These are phyloP conservation scores for Sciurus niger DNA, from an alignment of 2,113 vertebrate genomes.

Conservation along the genomic window DNA sequence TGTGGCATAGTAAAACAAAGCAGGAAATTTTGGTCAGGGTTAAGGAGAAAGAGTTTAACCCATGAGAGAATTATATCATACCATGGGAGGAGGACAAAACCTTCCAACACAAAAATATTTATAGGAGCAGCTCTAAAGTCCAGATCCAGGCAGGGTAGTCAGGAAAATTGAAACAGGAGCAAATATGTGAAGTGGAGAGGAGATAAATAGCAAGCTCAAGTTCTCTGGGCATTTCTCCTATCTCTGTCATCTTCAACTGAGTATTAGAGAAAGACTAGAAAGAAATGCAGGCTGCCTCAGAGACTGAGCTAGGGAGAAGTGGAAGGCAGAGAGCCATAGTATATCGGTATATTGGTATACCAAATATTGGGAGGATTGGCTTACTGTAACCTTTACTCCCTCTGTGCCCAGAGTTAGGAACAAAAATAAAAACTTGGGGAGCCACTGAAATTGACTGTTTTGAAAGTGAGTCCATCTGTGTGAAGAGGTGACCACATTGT, in stretches of 20 bases:
- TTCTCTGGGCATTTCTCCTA: not conserved
- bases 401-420: not conserved
- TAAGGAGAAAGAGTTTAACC: not conserved
- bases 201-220: not conserved
- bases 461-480: not conserved
- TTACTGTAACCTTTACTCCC: not conserved
- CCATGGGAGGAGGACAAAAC: not conserved
- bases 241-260: not conserved
- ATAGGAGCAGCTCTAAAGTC: not conserved
- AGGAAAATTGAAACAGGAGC: not conserved
- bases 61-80: not conserved
- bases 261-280: not conserved
- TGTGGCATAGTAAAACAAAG: slow-evolving; percentile 4
- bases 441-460: not conserved
- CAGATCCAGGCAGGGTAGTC: not conserved
- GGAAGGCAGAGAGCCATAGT: not conserved
- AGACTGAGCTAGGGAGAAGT: not conserved
- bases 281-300: not conserved
- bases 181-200: not conserved
- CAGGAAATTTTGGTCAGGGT: not conserved
- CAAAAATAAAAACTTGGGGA: not conserved
- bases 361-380: not conserved
- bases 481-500: not conserved
- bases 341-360: no score
- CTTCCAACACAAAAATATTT: not conserved